Evolutionary conservation across 2,797 vertebrate species (phyloP).

Genomic region (Coilia nasus): DNA sequence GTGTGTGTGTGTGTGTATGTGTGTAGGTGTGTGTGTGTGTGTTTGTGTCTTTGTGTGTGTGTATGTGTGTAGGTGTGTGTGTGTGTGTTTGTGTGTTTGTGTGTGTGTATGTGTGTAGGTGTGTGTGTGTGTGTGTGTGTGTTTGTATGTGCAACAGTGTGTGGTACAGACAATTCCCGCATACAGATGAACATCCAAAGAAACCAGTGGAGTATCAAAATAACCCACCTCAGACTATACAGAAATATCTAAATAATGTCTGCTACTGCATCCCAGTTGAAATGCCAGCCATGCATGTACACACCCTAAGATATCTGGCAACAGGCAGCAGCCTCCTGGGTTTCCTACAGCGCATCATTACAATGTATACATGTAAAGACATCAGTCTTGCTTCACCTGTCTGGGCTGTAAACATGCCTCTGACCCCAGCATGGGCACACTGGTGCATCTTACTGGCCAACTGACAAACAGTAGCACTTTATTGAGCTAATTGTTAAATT

Average conservation of each 20-base stretch:
- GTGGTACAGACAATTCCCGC: neutral
- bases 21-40: constrained; percentile 25
- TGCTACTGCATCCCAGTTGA: neutral
- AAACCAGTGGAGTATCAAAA: neutral
- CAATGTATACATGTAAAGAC: constrained; percentile 9
- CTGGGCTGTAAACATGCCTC: neutral
- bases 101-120: too few species aligned
- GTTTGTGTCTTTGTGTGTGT: too few species aligned
- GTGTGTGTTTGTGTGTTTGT: too few species aligned
- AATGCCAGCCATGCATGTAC: neutral
- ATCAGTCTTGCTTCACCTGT: neutral
- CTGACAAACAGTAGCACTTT: neutral
- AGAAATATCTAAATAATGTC: neutral
- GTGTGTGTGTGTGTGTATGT: too few species aligned
- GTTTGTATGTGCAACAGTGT: too few species aligned
- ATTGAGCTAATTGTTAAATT: neutral
- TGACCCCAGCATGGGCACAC: neutral
- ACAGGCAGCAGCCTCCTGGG: neutral
- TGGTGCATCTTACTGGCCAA: neutral
- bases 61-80: too few species aligned
- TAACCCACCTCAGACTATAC: constrained; percentile 14
- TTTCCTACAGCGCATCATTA: neutral
- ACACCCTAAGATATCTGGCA: neutral
- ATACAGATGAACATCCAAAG: constrained; percentile 4
- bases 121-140: too few species aligned